Evolutionary conservation across 2,888 invertebrate species (phyloP).

Genomic region (Gryllus longicercus): DNA sequence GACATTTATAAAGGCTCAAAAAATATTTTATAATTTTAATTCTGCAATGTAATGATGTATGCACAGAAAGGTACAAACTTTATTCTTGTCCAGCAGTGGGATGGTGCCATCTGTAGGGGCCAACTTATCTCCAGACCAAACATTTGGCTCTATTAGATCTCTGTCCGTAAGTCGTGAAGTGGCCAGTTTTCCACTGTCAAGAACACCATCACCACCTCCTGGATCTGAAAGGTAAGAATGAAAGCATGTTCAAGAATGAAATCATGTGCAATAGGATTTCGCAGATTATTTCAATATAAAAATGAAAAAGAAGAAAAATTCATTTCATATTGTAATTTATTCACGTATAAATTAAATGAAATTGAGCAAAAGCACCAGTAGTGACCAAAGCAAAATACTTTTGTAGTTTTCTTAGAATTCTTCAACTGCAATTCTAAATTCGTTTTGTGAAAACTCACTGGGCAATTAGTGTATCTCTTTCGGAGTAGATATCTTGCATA

Average conservation of each 20-base stretch:
- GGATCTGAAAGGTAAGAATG: slow-evolving; percentile 44
- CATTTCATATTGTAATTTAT: too few relatives aligned
- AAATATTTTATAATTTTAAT: slow-evolving; percentile 2
- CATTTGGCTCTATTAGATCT: slow-evolving; percentile 71
- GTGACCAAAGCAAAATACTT: too few relatives aligned
- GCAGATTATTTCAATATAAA: background rate
- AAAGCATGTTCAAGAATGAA: background rate
- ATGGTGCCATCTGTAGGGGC: slow-evolving; percentile 64
- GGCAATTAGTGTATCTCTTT: too few relatives aligned
- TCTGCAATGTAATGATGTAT: background rate
- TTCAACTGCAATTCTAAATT: too few relatives aligned
- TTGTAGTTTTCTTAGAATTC: too few relatives aligned
- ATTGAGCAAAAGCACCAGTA: too few relatives aligned
- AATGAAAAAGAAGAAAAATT: too few relatives aligned
- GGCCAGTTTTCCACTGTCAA: slow-evolving; percentile 71
- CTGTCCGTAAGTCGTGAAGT: slow-evolving; percentile 69
- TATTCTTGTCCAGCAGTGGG: slow-evolving; percentile 52
- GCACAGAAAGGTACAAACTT: background rate
- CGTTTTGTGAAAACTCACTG: too few relatives aligned
- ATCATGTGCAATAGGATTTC: background rate
- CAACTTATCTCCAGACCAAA: slow-evolving; percentile 68
- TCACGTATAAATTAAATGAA: too few relatives aligned
- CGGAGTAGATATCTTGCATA: too few relatives aligned
- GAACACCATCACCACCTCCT: slow-evolving; percentile 69
- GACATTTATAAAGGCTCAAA: background rate